Base-by-base conservation (phyloP, 2,888 invertebrate species). In the Amiota minor region DNA sequence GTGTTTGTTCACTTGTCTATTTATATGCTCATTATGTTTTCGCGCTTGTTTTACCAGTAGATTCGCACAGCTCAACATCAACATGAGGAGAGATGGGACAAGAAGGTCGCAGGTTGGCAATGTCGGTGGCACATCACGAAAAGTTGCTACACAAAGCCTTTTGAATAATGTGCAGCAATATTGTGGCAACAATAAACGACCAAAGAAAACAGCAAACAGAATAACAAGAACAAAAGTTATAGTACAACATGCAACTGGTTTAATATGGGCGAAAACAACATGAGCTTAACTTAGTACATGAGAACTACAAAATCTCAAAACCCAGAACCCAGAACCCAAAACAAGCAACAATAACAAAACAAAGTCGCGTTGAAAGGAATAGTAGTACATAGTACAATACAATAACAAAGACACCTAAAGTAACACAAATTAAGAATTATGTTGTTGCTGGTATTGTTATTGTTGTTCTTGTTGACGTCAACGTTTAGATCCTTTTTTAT, bases 1-100 rank as follows among this genome's bases (percentile, higher is more conserved):
- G 76, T 77, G 70, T 64, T 72, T 75, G 76, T 76, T 85, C 83
- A 79, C 80, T 83, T 81, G 81, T 82, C 81, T 80, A 83, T 80
- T 76, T 81, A 83, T 84, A 82, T 79, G 83, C 84, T 81, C 81
- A 81, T 81, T 81, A 84, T 84, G 81, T 84, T 81, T 83, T 84
- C 83, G 84, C 84, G 84, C 83, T 82, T 81, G 81, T 84, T 84
- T 81, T 81, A 84, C 80, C 76, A 84, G 76, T 74, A 56, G 65
- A 35, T 35, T 35, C 35, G 74, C 78, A 61, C 64, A 73, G 69
- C 73, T 74, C 75, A 76, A 16, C 55, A 55, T 4, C 55, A 55
- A 16, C 6, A 6, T 4, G 35, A 6, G 35, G 35, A 35, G 35
- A 35, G 35, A 2, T 35, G 35, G 35, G 35, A 6, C 35, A 35